Percentiles rank a stretch among this genome's conserved stretches.
phyloP scores from a whole-genome alignment of 2,797 vertebrate genomes.

The Myiotriccus ornatus region DNA sequence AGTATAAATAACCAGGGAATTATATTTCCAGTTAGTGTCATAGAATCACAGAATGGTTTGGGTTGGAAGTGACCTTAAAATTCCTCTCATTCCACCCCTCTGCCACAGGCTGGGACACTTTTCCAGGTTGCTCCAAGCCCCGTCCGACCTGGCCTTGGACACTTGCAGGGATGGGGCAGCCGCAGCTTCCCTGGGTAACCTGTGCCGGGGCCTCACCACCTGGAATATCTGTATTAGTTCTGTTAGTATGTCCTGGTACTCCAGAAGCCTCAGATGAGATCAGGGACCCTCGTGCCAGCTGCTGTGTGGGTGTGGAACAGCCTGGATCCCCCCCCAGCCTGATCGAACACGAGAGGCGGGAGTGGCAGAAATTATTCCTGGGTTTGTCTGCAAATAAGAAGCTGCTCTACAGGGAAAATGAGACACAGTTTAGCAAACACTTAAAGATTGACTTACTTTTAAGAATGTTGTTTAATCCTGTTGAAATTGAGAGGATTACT shows the following conservation, averaged over 20 bases:
- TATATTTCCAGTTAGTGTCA: not conserved
- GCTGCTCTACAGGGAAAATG: not conserved
- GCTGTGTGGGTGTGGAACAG: not conserved
- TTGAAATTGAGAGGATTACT: conserved; percentile 43
- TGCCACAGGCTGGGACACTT: not conserved
- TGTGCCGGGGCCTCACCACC: not conserved
- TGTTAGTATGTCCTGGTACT: not conserved
- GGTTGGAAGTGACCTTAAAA: not conserved
- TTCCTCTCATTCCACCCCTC: not conserved
- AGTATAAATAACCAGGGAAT: not conserved
- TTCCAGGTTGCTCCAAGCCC: not conserved
- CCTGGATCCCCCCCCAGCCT: not conserved
- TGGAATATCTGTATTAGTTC: not conserved
- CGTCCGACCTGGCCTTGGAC: not conserved
- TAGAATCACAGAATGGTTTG: not conserved
- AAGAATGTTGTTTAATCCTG: conserved; percentile 35
- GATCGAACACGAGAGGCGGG: accelerated
- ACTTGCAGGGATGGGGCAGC: not conserved
- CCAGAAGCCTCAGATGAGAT: not conserved
- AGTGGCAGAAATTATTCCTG: not conserved
- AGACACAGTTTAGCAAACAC: not conserved
- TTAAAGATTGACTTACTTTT: not conserved
- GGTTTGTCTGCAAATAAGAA: not conserved
- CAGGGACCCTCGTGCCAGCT: not conserved
- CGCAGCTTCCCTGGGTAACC: not conserved